phyloP scores from a whole-genome alignment of 2,113 vertebrate species.

The Daphoenositta chrysoptera region DNA sequence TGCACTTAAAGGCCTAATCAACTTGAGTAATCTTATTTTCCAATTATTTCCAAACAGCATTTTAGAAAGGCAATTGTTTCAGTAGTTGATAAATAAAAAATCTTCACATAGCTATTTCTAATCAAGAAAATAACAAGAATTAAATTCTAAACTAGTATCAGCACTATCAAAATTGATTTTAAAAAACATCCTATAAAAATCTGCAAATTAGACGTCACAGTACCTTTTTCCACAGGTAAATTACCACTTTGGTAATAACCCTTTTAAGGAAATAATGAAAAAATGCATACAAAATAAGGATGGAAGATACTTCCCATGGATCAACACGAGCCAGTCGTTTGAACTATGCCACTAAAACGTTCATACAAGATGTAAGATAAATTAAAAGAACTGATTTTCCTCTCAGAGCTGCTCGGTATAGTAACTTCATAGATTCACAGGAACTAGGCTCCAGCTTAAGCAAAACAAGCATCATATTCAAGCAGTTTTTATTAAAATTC shows the following conservation, averaged over 20 bases:
- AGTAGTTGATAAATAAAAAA: neutral
- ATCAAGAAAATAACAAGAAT: neutral
- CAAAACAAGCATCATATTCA: neutral
- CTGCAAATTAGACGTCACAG: neutral
- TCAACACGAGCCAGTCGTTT: neutral
- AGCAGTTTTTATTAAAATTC: neutral
- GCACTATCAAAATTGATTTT: neutral
- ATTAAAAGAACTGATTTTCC: neutral
- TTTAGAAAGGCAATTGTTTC: neutral
- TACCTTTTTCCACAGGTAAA: neutral
- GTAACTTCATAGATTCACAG: neutral
- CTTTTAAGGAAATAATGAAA: neutral
- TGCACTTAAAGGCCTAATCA: neutral
- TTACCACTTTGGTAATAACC: neutral
- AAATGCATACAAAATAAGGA: too few species aligned
- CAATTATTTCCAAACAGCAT: neutral
- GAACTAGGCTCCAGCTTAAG: neutral
- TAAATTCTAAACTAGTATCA: neutral
- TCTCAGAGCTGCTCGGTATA: neutral
- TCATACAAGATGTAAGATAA: neutral
- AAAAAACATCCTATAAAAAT: neutral
- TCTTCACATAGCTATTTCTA: neutral
- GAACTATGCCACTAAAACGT: neutral
- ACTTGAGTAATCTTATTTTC: neutral
- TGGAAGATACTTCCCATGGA: neutral